Conservation (phyloP, 2,888 invertebrate genomes). For the Pristionchus fissidentatus region DNA sequence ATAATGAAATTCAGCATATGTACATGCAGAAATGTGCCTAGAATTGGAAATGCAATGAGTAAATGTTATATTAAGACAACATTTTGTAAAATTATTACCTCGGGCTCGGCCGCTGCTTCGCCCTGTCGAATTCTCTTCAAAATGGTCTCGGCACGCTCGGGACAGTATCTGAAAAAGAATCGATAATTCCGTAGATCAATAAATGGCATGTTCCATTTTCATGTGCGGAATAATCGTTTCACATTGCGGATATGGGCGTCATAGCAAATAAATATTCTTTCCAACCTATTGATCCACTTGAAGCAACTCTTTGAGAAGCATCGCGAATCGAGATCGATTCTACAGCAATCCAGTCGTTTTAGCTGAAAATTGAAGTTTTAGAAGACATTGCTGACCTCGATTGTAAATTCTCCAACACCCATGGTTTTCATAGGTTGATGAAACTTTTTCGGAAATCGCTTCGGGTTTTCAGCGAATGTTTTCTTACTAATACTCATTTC, state of each 20-base stretch:
- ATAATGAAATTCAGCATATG: no score
- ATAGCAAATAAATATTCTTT: not conserved
- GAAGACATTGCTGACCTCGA: no score
- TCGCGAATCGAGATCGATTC: slow-evolving; percentile 10
- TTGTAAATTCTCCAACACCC: not conserved
- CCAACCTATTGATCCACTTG: slow-evolving; percentile 48
- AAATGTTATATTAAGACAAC: no score
- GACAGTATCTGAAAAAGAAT: slow-evolving; percentile 42
- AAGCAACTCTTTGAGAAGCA: slow-evolving; percentile 47
- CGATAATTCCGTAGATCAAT: not conserved
- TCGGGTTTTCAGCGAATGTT: not conserved
- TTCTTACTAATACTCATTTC: not conserved
- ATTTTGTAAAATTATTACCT: not conserved
- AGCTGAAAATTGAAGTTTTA: not conserved
- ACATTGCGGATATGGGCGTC: not conserved
- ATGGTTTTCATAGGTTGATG: not conserved
- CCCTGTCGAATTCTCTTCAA: not conserved
- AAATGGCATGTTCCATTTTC: not conserved
- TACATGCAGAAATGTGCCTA: no score
- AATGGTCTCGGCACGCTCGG: slow-evolving; percentile 31
- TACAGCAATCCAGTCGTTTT: slow-evolving; percentile 44
- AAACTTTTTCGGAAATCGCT: not conserved
- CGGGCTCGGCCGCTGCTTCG: not conserved
- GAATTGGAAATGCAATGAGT: no score
- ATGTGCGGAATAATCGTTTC: not conserved